Percentiles rank a stretch among this genome's conserved stretches.
phyloP scores from a whole-genome alignment of 2,797 vertebrate species.

The Remorina albescens region DNA sequence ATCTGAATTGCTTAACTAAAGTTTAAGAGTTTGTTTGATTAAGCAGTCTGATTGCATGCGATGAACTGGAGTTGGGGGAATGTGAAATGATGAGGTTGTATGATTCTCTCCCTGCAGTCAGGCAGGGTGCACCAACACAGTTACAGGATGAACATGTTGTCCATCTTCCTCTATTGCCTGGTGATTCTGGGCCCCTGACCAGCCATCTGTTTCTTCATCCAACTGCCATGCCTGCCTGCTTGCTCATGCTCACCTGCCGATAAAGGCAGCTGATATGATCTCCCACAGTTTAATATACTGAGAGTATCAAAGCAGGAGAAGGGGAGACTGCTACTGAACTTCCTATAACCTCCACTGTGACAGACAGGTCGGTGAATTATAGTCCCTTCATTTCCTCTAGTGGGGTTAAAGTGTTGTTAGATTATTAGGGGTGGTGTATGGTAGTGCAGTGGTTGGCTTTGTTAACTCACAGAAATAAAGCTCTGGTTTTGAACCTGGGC shows the following conservation, averaged over 20 bases:
- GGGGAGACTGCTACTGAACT: slow-evolving; percentile 19
- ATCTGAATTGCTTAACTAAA: neutral
- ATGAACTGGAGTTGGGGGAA: neutral
- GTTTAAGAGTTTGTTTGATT: slow-evolving; percentile 11
- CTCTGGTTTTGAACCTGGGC: too few species aligned
- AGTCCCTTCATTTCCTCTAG: neutral
- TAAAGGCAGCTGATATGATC: slow-evolving; percentile 60
- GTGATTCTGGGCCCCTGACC: slow-evolving; percentile 54
- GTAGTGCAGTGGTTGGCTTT: too few species aligned
- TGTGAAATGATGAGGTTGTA: slow-evolving; percentile 19
- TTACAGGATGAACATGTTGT: slow-evolving; percentile 36
- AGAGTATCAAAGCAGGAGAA: slow-evolving; percentile 51
- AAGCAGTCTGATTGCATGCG: neutral
- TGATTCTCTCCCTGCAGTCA: slow-evolving; percentile 25
- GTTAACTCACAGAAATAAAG: too few species aligned
- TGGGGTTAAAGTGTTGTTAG: neutral
- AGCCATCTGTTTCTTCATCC: slow-evolving; percentile 54
- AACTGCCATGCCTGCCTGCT: slow-evolving; percentile 40
- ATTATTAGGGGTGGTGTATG: too few species aligned
- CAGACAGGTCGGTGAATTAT: slow-evolving; percentile 9
- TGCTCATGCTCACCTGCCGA: slow-evolving; percentile 65
- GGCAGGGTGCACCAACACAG: slow-evolving; percentile 17
- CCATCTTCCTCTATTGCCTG: slow-evolving; percentile 44
- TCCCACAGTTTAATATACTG: slow-evolving; percentile 65
- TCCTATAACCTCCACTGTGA: slow-evolving; percentile 26